Conservation (phyloP, 1,140 invertebrate species). For the Antheraea pernyi region DNA sequence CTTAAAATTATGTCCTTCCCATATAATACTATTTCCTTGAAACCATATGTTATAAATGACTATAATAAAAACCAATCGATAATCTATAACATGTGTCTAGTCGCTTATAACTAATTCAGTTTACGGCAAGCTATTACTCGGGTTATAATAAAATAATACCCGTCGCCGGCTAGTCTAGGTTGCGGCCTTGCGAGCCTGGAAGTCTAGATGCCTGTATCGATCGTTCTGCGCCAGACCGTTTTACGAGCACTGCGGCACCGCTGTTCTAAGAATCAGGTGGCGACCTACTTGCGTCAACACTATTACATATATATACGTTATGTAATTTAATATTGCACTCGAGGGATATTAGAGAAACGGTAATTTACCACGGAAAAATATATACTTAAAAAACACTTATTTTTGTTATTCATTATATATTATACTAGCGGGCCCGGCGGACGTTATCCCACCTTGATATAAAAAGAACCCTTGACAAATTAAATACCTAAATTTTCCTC, state of each 20-base stretch:
- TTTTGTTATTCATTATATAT: no score
- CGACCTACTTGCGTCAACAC: conserved; percentile 1
- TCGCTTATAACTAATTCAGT: conserved; percentile 15
- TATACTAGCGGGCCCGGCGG: no score
- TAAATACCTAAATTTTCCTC: no score
- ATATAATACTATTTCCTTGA: neutral
- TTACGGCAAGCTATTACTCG: conserved; percentile 13
- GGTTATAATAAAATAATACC: conserved; percentile 19
- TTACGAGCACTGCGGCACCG: conserved; percentile 32
- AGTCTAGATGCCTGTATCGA: conserved; percentile 40
- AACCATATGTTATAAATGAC: neutral
- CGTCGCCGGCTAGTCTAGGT: conserved; percentile 31
- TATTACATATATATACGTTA: neutral
- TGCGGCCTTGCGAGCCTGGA: conserved; percentile 27
- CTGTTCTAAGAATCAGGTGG: neutral
- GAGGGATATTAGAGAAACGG: neutral
- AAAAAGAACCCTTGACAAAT: no score
- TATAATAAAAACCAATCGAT: conserved; percentile 13
- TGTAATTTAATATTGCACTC: neutral
- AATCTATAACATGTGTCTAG: conserved; percentile 6
- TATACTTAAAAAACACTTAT: no score
- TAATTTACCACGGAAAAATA: no score
- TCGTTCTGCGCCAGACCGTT: conserved; percentile 31
- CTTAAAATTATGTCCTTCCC: neutral
- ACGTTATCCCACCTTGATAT: no score